Conservation (phyloP, 2,888 invertebrate genomes). For the Trachelus iudaicus region DNA sequence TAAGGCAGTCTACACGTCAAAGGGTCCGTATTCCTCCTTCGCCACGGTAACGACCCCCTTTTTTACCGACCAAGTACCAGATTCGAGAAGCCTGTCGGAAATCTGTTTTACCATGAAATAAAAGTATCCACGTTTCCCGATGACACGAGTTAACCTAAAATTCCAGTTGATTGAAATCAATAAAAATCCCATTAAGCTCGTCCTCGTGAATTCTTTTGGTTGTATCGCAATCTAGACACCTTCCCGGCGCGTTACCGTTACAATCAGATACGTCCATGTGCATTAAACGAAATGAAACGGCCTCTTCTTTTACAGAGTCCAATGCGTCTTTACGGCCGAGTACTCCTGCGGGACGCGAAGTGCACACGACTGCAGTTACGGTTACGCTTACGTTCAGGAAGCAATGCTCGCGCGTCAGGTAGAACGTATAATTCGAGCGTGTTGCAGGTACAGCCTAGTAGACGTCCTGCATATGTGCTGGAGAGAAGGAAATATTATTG, state of each 20-base stretch:
- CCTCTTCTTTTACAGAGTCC: slow-evolving; percentile 5
- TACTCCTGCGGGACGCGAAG: not conserved
- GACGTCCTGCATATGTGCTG: not conserved
- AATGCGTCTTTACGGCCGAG: not conserved
- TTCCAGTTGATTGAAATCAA: not conserved
- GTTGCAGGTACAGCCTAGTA: not conserved
- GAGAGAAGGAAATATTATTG: slow-evolving; percentile 4
- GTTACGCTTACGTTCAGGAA: slow-evolving; percentile 3
- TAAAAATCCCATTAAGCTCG: not conserved
- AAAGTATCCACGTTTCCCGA: not conserved
- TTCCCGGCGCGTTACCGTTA: not conserved
- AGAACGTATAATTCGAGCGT: not conserved
- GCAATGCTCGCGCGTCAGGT: slow-evolving; percentile 8
- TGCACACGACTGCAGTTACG: not conserved
- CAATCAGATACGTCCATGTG: not conserved
- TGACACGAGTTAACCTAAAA: not conserved
- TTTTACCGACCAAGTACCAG: not conserved
- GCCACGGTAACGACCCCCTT: not conserved
- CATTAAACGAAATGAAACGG: slow-evolving; percentile 12
- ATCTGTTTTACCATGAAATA: not conserved
- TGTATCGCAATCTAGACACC: not conserved
- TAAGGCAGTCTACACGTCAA: not conserved
- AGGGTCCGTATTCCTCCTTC: not conserved
- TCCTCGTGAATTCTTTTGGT: not conserved
- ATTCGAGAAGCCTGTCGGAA: not conserved